These are phyloP conservation scores for Oryctes rhinoceros DNA, from an alignment of 1,140 invertebrate genomes.

Conservation along the genomic window DNA sequence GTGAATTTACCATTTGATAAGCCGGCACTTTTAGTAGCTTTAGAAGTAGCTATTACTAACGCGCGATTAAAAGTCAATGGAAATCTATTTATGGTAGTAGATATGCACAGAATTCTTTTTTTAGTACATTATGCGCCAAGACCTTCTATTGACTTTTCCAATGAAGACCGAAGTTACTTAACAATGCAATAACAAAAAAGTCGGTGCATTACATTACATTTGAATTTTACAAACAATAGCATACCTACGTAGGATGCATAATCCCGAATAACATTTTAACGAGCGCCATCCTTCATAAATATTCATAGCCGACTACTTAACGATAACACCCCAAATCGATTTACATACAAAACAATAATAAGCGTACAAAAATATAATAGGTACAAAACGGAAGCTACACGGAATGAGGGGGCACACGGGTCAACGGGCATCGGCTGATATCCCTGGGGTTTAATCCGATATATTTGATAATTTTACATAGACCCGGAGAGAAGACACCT, in stretches of 20 bases:
- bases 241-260: not conserved
- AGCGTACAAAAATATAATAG: constrained; percentile 2
- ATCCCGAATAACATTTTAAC: not conserved
- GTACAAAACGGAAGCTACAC: not conserved
- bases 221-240: not conserved
- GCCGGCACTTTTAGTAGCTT: too few species aligned
- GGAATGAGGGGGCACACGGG: not conserved
- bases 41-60: too few species aligned
- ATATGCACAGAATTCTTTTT: too few species aligned
- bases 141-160: too few species aligned
- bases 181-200: too few species aligned
- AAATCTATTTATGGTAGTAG: too few species aligned
- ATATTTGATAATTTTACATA: constrained; percentile 36
- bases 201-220: too few species aligned
- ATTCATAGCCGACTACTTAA: constrained; percentile 13
- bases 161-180: too few species aligned
- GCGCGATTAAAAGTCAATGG: too few species aligned
- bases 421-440: not conserved
- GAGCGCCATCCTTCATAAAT: not conserved
- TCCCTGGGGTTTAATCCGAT: constrained; percentile 22
- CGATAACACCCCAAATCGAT: constrained; percentile 13
- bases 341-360: constrained; percentile 37
- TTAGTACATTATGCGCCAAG: too few species aligned
- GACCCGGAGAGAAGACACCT: constrained; percentile 9
- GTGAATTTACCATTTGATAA: too few species aligned